Base-by-base conservation (phyloP, 2,888 invertebrate species). In the Malthinus flaveolus region DNA sequence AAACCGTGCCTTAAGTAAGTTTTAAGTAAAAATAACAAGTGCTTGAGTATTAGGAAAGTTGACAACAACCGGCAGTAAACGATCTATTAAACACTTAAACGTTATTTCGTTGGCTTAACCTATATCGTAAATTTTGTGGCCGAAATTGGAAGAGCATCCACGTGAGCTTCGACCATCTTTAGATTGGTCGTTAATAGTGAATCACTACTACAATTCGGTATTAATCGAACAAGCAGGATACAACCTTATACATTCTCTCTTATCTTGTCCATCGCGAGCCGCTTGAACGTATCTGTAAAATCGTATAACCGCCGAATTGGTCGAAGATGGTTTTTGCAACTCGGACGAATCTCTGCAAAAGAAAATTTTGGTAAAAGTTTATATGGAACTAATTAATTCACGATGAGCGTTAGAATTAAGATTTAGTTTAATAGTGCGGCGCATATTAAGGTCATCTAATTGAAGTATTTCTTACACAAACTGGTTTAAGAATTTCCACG, bases 261-360 rank as follows among this genome's bases (percentile, higher is more conserved):
- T 86, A 66, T 92, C 91, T 74, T 93, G 92, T 0, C 93, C 93
- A 69, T 91, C 88, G 67, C 92, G 84, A 0, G 93, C 93, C 0
- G 93, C 90, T 73, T 88, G 88, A 3, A 93, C 86, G 70, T 91
- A 90, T 70, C 85, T 83, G 78, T 90, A 89, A 78, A 92, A 93
- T 56, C 87, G 82, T 23, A 88, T 77, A 12, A 91, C 90, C 57
- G 87, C 87, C 64, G 83, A 82, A 76, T 90, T 91, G 57, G 85
- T 85, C 53, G 79, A 74, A 1, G 84, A 83, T 9, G 88, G 87
- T 62, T 87, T 87, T 39, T 89, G 83, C 23, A 92, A 80, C 71
- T 92, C 92, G 61, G 80, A 84, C 1, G 89, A 85, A 70, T 92
- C 91, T 71, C 93, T 93, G 83, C 44, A 83, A 85, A 65, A 66